Percentiles rank a stretch among this genome's conserved stretches.
Conservation (phyloP, 1,140 invertebrate genomes). For the Bombus haemorrhoidalis region DNA sequence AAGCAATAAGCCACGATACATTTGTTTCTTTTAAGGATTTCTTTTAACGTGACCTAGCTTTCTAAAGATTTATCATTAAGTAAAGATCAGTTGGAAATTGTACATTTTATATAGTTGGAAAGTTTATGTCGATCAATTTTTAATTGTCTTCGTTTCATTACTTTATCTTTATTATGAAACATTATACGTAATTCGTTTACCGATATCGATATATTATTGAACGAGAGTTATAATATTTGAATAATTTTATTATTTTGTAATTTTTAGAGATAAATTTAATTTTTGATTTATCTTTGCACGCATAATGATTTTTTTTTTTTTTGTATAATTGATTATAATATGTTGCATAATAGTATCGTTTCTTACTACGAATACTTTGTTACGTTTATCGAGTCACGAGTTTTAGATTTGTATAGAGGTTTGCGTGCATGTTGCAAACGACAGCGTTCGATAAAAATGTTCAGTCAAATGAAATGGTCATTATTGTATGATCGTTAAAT, state of each 20-base stretch:
- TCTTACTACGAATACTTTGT: background rate
- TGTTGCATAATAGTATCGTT: background rate
- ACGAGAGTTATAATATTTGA: no score
- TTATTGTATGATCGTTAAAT: background rate
- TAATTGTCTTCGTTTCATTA: background rate
- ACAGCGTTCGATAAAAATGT: background rate
- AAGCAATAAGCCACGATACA: constrained; percentile 1
- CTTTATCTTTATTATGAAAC: background rate
- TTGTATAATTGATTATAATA: background rate
- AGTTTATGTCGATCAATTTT: background rate
- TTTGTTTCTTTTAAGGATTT: background rate
- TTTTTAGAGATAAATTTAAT: background rate
- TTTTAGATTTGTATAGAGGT: background rate
- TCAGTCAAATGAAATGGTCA: background rate
- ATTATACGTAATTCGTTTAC: background rate
- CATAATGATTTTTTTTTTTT: no score
- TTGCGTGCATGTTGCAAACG: background rate
- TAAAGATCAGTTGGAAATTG: background rate
- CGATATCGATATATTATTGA: background rate
- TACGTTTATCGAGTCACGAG: background rate
- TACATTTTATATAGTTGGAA: background rate
- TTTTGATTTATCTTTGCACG: background rate
- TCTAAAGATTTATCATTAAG: background rate
- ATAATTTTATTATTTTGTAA: no score
- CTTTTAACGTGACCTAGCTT: background rate